These are phyloP conservation scores for Molanna angustata DNA, from an alignment of 2,888 invertebrate genomes.

Conservation along the genomic window DNA sequence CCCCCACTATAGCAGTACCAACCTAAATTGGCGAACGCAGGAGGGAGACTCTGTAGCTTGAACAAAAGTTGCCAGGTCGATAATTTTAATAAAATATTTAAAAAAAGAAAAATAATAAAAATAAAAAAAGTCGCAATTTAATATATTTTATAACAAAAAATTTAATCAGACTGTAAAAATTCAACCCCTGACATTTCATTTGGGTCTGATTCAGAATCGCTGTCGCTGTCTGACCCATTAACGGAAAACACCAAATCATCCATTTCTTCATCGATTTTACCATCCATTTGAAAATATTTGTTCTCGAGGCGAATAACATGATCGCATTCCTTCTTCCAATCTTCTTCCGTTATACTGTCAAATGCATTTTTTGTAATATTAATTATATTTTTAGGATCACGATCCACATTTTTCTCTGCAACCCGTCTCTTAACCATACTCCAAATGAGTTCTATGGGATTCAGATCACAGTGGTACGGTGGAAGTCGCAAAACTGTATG, in stretches of 20 bases:
- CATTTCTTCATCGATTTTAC: conserved; percentile 20
- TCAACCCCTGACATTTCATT: too few relatives aligned
- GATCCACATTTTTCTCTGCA: conserved; percentile 26
- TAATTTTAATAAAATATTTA: too few relatives aligned
- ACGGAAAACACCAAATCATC: conserved; percentile 21
- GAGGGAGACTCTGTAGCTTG: too few relatives aligned
- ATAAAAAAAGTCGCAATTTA: too few relatives aligned
- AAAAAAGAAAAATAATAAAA: too few relatives aligned
- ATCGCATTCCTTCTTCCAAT: conserved; percentile 23
- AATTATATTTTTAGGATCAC: conserved; percentile 22
- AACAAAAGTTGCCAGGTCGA: too few relatives aligned
- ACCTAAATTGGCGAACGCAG: too few relatives aligned
- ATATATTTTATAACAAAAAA: too few relatives aligned
- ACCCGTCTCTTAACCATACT: conserved; percentile 25
- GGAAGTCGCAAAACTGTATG: conserved; percentile 1
- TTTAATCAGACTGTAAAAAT: too few relatives aligned
- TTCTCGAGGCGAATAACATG: conserved; percentile 23
- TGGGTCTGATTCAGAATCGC: conserved; percentile 24
- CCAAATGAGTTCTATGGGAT: conserved; percentile 25
- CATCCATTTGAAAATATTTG: conserved; percentile 22
- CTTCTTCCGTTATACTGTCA: conserved; percentile 22
- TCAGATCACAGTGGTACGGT: conserved; percentile 16
- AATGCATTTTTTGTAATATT: conserved; percentile 24
- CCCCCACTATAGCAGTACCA: too few relatives aligned
- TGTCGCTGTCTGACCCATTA: conserved; percentile 21